Percentiles rank a stretch among this genome's conserved stretches.
Evolutionary conservation across 64 coral and sea anemone species (phyloP).

Genomic region (Dendrophyllia cribrosa): DNA sequence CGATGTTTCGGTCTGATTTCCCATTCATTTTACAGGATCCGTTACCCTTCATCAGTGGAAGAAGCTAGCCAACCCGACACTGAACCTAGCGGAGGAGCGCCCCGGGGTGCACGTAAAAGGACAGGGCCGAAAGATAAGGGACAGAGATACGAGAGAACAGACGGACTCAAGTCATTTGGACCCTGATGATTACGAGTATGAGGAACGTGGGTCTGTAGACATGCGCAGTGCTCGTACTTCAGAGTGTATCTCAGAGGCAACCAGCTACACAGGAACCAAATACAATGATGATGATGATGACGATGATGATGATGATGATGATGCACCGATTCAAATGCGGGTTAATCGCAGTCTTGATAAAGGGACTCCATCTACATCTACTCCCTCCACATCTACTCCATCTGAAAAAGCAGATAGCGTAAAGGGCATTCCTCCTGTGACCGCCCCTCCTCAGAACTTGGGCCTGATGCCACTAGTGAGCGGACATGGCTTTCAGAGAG

Average conservation of each 20-base stretch:
- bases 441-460: conserved; percentile 19
- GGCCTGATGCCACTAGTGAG: conserved; percentile 40
- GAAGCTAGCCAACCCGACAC: conserved; percentile 86
- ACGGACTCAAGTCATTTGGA: conserved; percentile 22
- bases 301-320: conserved; percentile 1
- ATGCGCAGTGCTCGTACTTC: conserved; percentile 32
- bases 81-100: conserved; percentile 69
- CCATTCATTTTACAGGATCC: conserved; percentile 54
- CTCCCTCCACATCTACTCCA: neutral
- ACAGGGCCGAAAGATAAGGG: conserved; percentile 2
- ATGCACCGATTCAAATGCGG: conserved; percentile 62
- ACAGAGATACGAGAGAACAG: conserved; percentile 29
- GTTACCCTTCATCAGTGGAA: conserved; percentile 89
- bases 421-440: neutral
- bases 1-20: neutral
- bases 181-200: conserved; percentile 37
- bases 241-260: neutral
- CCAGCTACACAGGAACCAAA: conserved; percentile 3
- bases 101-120: conserved; percentile 92
- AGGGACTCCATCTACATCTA: neutral
- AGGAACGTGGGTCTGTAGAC: conserved; percentile 69
- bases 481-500: conserved; percentile 38
- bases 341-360: neutral
- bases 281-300: neutral
- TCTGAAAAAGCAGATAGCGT: neutral